Percentiles rank a stretch among this genome's conserved stretches.
Conservation (phyloP, 2,113 vertebrate species). For the Dolichallabes microphthalmus region DNA sequence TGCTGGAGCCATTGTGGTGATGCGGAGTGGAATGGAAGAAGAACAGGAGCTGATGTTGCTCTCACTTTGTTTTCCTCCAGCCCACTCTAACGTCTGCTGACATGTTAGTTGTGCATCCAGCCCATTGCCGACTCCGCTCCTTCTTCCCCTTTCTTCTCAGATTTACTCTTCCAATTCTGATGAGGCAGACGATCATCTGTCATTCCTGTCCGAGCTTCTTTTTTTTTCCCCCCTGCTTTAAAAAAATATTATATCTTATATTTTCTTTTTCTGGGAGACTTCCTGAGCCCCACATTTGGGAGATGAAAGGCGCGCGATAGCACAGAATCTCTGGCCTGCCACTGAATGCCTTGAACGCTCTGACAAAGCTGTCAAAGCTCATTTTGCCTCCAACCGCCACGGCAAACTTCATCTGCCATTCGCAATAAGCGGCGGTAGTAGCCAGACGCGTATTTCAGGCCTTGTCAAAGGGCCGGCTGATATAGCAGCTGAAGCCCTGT, state of each 20-base stretch:
- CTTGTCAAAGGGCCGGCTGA: slow-evolving; percentile 58
- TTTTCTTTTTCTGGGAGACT: slow-evolving; percentile 58
- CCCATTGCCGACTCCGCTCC: slow-evolving; percentile 44
- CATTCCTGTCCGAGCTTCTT: slow-evolving; percentile 61
- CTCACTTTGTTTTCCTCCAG: slow-evolving; percentile 42
- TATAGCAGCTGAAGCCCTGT: slow-evolving; percentile 30
- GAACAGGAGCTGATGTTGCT: slow-evolving; percentile 53
- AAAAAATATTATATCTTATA: slow-evolving; percentile 48
- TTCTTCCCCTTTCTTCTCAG: slow-evolving; percentile 38
- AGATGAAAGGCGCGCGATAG: slow-evolving; percentile 77
- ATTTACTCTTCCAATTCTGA: slow-evolving; percentile 60
- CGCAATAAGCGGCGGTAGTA: slow-evolving; percentile 66
- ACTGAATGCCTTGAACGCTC: slow-evolving; percentile 75
- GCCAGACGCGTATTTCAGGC: slow-evolving; percentile 62
- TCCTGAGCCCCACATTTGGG: slow-evolving; percentile 65
- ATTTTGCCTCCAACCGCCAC: slow-evolving; percentile 69
- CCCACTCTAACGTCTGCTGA: slow-evolving; percentile 62
- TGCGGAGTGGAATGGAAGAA: slow-evolving; percentile 48
- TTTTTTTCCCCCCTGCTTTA: not conserved
- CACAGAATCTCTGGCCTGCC: slow-evolving; percentile 71
- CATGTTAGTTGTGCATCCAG: slow-evolving; percentile 64
- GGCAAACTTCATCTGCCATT: slow-evolving; percentile 75
- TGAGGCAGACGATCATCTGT: slow-evolving; percentile 62
- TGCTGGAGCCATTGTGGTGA: slow-evolving; percentile 39
- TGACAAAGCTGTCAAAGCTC: slow-evolving; percentile 79